Conservation (phyloP, 2,113 vertebrate species). For the Meles meles region DNA sequence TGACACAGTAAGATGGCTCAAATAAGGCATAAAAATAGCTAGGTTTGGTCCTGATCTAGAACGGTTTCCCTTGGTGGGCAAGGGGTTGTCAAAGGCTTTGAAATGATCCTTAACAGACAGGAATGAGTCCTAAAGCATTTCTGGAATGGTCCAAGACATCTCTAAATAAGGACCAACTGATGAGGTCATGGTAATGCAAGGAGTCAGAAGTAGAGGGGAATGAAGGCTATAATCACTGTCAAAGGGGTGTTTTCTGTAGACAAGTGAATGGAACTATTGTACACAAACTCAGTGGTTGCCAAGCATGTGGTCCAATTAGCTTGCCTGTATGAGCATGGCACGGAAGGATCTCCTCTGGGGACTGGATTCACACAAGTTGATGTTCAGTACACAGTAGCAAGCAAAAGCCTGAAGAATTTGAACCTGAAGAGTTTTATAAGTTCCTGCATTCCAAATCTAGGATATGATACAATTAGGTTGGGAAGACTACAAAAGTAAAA, state of each 20-base stretch:
- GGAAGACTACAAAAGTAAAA: conserved; percentile 28
- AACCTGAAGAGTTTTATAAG: conserved; percentile 9
- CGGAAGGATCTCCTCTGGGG: conserved; percentile 56
- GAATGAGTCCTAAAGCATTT: conserved; percentile 20
- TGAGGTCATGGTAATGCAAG: conserved; percentile 55
- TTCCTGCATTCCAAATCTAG: conserved; percentile 22
- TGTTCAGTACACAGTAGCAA: conserved; percentile 4
- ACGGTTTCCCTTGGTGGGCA: not conserved
- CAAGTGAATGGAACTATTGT: conserved; percentile 73
- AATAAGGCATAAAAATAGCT: not conserved
- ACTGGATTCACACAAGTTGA: conserved; percentile 39
- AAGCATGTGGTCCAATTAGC: conserved; percentile 71
- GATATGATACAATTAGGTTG: not conserved
- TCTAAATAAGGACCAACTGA: conserved; percentile 43
- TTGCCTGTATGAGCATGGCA: conserved; percentile 72
- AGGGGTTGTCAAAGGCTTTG: not conserved
- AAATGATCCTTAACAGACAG: conserved; percentile 7
- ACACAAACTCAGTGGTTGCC: conserved; percentile 64
- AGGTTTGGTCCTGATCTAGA: conserved; percentile 25
- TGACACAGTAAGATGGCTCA: not conserved
- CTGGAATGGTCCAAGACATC: conserved; percentile 20
- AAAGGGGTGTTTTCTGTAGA: conserved; percentile 69
- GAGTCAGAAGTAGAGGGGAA: conserved; percentile 23
- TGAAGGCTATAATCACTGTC: conserved; percentile 61
- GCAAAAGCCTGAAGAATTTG: conserved; percentile 31